Evolutionary conservation across 1,140 invertebrate species (phyloP).

Genomic region (Drosophila watanabei): DNA sequence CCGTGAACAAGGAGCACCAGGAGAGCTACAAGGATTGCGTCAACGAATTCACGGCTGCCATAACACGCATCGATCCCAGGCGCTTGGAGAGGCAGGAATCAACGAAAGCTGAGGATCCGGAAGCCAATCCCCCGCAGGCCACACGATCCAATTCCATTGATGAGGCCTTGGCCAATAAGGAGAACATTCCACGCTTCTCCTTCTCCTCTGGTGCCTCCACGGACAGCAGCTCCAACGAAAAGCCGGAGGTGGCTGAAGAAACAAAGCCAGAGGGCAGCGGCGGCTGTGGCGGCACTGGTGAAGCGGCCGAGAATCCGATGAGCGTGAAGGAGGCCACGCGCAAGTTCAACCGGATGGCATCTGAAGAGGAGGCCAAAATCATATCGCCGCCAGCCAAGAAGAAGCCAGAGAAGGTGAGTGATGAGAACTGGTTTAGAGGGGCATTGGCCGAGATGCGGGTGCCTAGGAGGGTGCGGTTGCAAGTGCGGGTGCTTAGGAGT

Average conservation of each 20-base stretch:
- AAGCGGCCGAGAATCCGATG: conserved; percentile 87
- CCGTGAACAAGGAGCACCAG: conserved; percentile 53
- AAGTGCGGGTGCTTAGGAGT: conserved; percentile 14
- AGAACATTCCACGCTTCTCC: conserved; percentile 80
- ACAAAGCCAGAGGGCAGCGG: conserved; percentile 14
- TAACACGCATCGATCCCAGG: conserved; percentile 60
- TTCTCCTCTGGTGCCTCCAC: conserved; percentile 77
- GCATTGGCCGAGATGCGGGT: conserved; percentile 29
- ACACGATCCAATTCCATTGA: conserved; percentile 72
- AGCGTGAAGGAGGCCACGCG: conserved; percentile 96
- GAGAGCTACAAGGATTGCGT: conserved; percentile 80
- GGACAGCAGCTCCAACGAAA: conserved; percentile 57
- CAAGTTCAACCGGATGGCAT: conserved; percentile 96
- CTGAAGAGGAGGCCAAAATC: conserved; percentile 89
- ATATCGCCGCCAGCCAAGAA: conserved; percentile 87
- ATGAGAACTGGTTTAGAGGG: conserved; percentile 46
- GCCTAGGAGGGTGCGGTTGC: conserved; percentile 10
- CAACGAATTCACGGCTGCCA: conserved; percentile 71
- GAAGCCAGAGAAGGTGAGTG: conserved; percentile 88
- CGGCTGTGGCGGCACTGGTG: conserved; percentile 34
- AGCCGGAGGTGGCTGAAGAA: conserved; percentile 36
- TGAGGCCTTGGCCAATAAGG: conserved; percentile 61
- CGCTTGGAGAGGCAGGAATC: conserved; percentile 44
- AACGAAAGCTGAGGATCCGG: conserved; percentile 2
- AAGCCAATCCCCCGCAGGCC: conserved; percentile 16